Evolutionary conservation across 2,797 vertebrate species (phyloP).

Genomic region (Argentina silus): DNA sequence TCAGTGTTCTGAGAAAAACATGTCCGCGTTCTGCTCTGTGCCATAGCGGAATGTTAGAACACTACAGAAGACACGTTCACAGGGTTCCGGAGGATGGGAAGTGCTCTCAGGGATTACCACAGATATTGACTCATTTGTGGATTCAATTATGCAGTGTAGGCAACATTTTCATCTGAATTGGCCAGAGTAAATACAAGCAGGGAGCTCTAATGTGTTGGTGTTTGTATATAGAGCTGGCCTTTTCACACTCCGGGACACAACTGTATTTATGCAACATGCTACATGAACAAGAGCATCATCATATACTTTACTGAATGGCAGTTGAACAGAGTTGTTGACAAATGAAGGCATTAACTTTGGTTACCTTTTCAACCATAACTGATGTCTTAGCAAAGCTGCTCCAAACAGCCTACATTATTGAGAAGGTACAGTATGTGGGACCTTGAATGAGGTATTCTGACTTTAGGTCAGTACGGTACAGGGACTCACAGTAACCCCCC

Average conservation of each 20-base stretch:
- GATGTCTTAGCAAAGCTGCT: conserved; percentile 14
- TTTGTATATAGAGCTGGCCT: conserved; percentile 10
- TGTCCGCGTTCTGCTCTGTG: conserved; percentile 30
- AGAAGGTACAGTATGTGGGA: conserved; percentile 7
- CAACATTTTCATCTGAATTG: background rate
- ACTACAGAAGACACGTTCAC: conserved; percentile 27
- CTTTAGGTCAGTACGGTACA: too few species aligned
- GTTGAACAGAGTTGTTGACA: background rate
- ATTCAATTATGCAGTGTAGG: conserved; percentile 16
- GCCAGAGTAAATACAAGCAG: background rate
- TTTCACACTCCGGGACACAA: background rate
- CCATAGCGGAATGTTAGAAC: conserved; percentile 30
- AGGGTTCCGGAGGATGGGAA: conserved; percentile 20
- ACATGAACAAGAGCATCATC: background rate
- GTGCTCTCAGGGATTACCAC: conserved; percentile 21
- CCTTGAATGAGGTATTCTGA: too few species aligned
- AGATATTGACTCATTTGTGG: conserved; percentile 17
- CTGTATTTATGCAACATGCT: too few species aligned
- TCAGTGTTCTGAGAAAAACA: conserved; percentile 4
- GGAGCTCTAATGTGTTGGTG: background rate
- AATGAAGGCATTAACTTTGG: conserved; percentile 47
- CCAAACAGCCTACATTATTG: conserved; percentile 42
- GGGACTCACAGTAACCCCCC: conserved; percentile 2
- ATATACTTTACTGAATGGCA: background rate
- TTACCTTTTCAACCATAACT: conserved; percentile 13